Conservation (phyloP, 2,113 vertebrate species). For the Misgurnus mizolepis region DNA sequence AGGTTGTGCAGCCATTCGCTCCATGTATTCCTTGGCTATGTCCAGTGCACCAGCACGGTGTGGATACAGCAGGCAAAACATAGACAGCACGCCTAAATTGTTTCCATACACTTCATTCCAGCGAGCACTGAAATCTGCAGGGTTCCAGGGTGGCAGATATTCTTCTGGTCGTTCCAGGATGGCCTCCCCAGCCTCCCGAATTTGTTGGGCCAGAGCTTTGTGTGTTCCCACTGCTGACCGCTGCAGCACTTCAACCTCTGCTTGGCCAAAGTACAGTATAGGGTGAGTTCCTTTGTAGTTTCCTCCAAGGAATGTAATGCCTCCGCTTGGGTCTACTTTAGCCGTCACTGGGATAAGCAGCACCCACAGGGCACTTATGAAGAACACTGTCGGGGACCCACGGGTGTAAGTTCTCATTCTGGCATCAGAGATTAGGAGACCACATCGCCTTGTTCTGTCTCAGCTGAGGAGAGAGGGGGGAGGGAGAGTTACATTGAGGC, state of each 20-base stretch:
- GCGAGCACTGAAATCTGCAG: conserved; percentile 86
- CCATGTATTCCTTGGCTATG: conserved; percentile 95
- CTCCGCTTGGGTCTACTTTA: conserved; percentile 72
- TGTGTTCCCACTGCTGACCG: conserved; percentile 77
- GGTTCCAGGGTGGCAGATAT: conserved; percentile 95
- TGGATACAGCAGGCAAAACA: conserved; percentile 94
- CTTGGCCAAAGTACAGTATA: conserved; percentile 90
- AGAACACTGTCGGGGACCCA: conserved; percentile 95
- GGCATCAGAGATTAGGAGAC: conserved; percentile 84
- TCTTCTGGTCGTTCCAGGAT: conserved; percentile 89
- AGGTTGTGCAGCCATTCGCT: conserved; percentile 98
- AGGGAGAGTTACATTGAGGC: conserved; percentile 44
- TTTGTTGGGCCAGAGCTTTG: conserved; percentile 77
- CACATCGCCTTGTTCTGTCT: conserved; percentile 77
- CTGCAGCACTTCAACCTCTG: conserved; percentile 82
- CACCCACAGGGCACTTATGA: conserved; percentile 84
- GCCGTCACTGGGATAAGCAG: conserved; percentile 66
- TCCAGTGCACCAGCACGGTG: conserved; percentile 87
- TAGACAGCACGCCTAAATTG: conserved; percentile 91
- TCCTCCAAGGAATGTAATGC: conserved; percentile 89
- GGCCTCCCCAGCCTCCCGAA: conserved; percentile 84
- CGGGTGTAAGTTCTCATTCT: conserved; percentile 96
- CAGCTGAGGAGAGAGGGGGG: conserved; percentile 61
- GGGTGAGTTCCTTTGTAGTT: conserved; percentile 89
- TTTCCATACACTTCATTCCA: conserved; percentile 99